Percentiles rank a stretch among this genome's conserved stretches.
phyloP scores from a whole-genome alignment of 53 echinoderm and acorn worm species.

The Echinarachnius parma region DNA sequence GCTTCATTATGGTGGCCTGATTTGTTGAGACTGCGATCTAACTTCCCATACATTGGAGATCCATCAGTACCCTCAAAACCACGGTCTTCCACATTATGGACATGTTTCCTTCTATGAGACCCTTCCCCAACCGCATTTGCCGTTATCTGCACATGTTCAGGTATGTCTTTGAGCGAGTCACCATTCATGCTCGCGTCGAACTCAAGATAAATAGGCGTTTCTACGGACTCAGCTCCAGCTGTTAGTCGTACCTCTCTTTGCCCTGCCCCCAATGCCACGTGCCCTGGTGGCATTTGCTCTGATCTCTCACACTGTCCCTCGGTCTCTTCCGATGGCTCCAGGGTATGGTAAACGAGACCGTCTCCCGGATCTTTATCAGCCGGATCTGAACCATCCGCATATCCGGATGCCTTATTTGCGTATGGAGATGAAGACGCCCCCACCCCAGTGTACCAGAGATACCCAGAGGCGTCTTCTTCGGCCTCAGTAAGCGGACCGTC shows the following conservation, averaged over 20 bases:
- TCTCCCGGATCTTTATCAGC: slow-evolving; percentile 27
- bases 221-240: not conserved
- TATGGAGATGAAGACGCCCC: not conserved
- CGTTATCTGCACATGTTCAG: not conserved
- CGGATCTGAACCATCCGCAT: not conserved
- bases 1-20: not conserved
- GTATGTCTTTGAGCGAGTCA: not conserved
- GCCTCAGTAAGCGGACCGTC: slow-evolving; percentile 38
- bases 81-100: not conserved
- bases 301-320: no score
- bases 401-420: no score
- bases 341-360: slow-evolving; percentile 21
- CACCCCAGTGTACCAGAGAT: slow-evolving; percentile 20
- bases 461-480: slow-evolving; percentile 19
- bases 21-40: slow-evolving; percentile 33
- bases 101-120: not conserved
- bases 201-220: slow-evolving; percentile 16
- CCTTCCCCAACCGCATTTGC: not conserved
- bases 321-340: not conserved
- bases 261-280: no score
- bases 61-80: not conserved
- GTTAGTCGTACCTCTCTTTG: no score
- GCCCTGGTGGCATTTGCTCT: no score
- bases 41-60: slow-evolving; percentile 3
- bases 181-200: slow-evolving; percentile 2